Evolutionary conservation across 92 coral and sea anemone genomes (phyloP).

Genomic region (Phenganax marumi): DNA sequence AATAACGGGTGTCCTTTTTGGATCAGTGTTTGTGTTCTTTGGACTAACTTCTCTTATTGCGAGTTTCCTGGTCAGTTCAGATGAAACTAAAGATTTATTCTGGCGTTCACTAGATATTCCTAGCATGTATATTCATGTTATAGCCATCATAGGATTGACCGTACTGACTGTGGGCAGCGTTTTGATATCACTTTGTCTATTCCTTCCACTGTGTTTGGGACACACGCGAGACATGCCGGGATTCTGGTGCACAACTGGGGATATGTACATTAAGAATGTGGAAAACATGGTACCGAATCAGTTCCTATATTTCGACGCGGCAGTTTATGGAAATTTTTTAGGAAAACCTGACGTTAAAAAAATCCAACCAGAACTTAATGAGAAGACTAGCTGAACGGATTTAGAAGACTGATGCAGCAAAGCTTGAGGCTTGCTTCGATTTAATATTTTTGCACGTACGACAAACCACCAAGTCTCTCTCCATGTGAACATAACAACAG

Average conservation of each 20-base stretch:
- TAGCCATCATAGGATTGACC: slow-evolving; percentile 72
- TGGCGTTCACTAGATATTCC: slow-evolving; percentile 39
- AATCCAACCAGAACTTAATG: slow-evolving; percentile 39
- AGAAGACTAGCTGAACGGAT: background rate
- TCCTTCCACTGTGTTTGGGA: slow-evolving; percentile 73
- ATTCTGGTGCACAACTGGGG: slow-evolving; percentile 65
- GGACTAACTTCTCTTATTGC: slow-evolving; percentile 72
- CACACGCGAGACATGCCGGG: slow-evolving; percentile 54
- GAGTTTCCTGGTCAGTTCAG: slow-evolving; percentile 57
- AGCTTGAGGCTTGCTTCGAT: too few relatives aligned
- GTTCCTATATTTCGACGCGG: slow-evolving; percentile 39
- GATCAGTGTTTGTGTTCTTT: slow-evolving; percentile 64
- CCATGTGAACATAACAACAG: background rate
- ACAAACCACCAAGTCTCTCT: too few relatives aligned
- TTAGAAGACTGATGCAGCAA: slow-evolving; percentile 15
- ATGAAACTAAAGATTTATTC: slow-evolving; percentile 21
- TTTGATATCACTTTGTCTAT: slow-evolving; percentile 66
- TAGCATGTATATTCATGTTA: slow-evolving; percentile 59
- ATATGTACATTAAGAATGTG: slow-evolving; percentile 81
- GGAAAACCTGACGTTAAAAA: slow-evolving; percentile 22
- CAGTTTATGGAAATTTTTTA: slow-evolving; percentile 20
- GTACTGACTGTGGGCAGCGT: slow-evolving; percentile 77
- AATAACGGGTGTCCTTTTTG: slow-evolving; percentile 52
- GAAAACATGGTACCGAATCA: slow-evolving; percentile 44
- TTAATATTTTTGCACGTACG: too few relatives aligned